Conservation (phyloP, 2,113 vertebrate genomes). For the Ramphastos sulfuratus region DNA sequence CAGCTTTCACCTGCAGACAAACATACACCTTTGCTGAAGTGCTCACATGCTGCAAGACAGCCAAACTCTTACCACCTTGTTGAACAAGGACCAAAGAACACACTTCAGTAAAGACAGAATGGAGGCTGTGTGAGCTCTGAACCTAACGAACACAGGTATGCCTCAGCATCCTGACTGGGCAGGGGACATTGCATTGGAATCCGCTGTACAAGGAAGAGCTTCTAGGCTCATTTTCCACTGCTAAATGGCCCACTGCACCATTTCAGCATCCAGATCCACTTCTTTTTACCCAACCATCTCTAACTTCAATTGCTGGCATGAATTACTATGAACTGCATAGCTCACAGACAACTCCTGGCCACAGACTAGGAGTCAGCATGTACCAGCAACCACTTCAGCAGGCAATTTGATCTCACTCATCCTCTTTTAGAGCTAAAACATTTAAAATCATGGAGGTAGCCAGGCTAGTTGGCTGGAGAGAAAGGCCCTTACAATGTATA, state of each 20-base stretch:
- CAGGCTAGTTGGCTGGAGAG: not conserved
- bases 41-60: not conserved
- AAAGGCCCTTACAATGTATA: not conserved
- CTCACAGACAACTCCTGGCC: not conserved
- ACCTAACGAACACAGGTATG: not conserved
- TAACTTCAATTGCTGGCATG: not conserved
- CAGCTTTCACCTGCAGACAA: not conserved
- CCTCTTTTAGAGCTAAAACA: not conserved
- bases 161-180: rapidly evolving
- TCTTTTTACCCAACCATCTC: not conserved
- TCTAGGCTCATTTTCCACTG: not conserved
- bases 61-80: not conserved
- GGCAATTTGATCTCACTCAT: not conserved
- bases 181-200: not conserved
- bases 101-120: not conserved
- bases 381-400: not conserved
- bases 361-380: not conserved
- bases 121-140: not conserved
- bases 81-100: not conserved
- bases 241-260: not conserved
- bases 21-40: not conserved
- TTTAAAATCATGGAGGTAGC: not conserved
- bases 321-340: not conserved
- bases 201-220: not conserved
- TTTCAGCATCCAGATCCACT: not conserved